Evolutionary conservation across 2,113 vertebrate species (phyloP).

Genomic region (Rhegmatorhina hoffmannsi): DNA sequence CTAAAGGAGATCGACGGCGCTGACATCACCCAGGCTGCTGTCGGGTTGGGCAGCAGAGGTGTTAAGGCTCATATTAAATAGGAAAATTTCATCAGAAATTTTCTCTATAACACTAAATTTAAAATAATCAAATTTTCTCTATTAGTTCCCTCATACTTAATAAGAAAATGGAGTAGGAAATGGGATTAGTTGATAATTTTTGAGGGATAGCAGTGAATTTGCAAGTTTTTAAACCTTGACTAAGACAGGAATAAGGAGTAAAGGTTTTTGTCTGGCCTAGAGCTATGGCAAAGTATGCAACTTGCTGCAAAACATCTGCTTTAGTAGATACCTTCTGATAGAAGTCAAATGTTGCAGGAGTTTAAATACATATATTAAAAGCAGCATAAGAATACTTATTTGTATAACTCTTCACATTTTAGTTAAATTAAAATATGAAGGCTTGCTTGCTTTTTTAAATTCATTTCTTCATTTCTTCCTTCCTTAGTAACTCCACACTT

Average conservation of each 20-base stretch:
- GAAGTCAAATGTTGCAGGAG: background rate
- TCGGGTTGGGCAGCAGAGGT: background rate
- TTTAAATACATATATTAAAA: slow-evolving; percentile 6
- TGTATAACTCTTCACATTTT: background rate
- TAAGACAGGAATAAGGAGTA: background rate
- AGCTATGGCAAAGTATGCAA: background rate
- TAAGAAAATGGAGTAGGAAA: slow-evolving; percentile 11
- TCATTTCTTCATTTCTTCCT: background rate
- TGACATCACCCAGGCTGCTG: slow-evolving; percentile 57
- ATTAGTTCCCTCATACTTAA: fast-evolving
- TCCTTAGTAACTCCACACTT: background rate
- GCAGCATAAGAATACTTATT: background rate
- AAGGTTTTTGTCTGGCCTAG: slow-evolving; percentile 19
- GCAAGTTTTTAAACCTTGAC: background rate
- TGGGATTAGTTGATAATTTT: slow-evolving; percentile 40
- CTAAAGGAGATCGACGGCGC: slow-evolving; percentile 53
- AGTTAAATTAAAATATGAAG: background rate
- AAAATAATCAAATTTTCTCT: background rate
- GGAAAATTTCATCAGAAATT: background rate
- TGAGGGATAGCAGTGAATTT: slow-evolving; percentile 1
- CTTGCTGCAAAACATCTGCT: background rate
- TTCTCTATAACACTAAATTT: background rate
- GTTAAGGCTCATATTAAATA: background rate
- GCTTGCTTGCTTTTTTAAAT: background rate
- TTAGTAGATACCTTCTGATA: background rate